phyloP scores from a whole-genome alignment of 23 tunicate species.

The Trididemnum nubilum region DNA sequence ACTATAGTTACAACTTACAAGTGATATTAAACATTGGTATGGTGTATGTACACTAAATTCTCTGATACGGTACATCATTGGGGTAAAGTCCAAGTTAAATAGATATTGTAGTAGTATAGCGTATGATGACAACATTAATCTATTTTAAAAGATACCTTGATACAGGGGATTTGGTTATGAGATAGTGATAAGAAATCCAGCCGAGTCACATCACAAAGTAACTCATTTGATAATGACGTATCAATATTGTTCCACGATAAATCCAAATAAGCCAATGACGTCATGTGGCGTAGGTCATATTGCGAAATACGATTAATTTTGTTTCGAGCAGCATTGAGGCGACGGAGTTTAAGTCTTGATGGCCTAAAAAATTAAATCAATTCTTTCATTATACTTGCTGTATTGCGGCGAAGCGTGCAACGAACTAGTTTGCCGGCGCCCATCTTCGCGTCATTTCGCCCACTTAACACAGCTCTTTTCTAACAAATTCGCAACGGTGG shows the following conservation, averaged over 20 bases:
- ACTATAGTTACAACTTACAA: too few relatives aligned
- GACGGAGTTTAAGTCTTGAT: slow-evolving; percentile 8
- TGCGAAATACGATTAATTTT: not conserved
- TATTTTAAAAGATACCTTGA: slow-evolving; percentile 46
- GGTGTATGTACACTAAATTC: too few relatives aligned
- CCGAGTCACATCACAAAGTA: slow-evolving; percentile 9
- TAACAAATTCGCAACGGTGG: too few relatives aligned
- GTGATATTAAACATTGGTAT: too few relatives aligned
- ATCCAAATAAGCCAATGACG: slow-evolving; percentile 30
- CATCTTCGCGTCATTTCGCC: too few relatives aligned
- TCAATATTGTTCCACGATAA: slow-evolving; percentile 43
- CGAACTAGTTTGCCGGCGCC: too few relatives aligned
- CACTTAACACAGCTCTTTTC: too few relatives aligned
- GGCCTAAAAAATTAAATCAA: not conserved
- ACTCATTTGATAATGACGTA: not conserved
- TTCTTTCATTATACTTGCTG: not conserved
- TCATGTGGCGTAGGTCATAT: slow-evolving; percentile 8
- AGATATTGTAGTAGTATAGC: too few relatives aligned
- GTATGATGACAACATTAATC: too few relatives aligned
- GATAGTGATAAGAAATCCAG: slow-evolving; percentile 53
- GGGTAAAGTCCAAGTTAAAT: too few relatives aligned
- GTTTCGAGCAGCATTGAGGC: slow-evolving; percentile 29
- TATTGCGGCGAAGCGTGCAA: too few relatives aligned
- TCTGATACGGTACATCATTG: too few relatives aligned
- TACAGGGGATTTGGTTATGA: slow-evolving; percentile 45